These are phyloP conservation scores for Dermochelys coriacea DNA, from an alignment of 2,797 vertebrate species.

Conservation along the genomic window DNA sequence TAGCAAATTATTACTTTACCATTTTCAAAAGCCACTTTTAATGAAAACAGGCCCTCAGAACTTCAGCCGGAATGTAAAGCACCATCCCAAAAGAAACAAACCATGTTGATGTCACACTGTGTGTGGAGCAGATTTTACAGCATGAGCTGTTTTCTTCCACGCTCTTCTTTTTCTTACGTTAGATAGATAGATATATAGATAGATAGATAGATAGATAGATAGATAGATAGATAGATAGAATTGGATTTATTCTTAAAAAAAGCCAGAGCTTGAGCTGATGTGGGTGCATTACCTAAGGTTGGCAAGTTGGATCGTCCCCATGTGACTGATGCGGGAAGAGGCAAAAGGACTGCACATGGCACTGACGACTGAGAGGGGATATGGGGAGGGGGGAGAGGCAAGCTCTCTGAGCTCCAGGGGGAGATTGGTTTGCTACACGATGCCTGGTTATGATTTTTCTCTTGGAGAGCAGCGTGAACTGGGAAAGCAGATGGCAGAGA, in stretches of 20 bases:
- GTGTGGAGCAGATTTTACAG: not conserved
- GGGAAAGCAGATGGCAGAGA: not conserved
- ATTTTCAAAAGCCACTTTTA: conserved; percentile 60
- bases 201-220: no score
- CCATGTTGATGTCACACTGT: not conserved
- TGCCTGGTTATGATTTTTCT: not conserved
- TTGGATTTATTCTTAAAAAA: not conserved
- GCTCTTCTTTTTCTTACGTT: not conserved
- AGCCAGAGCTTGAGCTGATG: not conserved
- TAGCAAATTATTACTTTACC: conserved; percentile 64
- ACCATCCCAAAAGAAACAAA: conserved; percentile 11
- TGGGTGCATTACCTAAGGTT: fast-evolving
- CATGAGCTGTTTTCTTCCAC: not conserved
- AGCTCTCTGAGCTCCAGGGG: not conserved
- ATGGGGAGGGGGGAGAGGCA: not conserved
- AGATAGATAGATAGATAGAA: not conserved
- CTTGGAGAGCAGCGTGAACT: fast-evolving
- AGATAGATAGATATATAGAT: no score
- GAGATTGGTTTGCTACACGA: not conserved
- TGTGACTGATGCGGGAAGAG: not conserved
- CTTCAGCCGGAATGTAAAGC: not conserved
- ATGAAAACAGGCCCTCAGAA: conserved; percentile 31
- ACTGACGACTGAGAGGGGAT: not conserved
- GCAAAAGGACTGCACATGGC: not conserved
- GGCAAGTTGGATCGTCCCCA: fast-evolving